phyloP scores from a whole-genome alignment of 2,113 vertebrate genomes.

The Corydoras maculifer region DNA sequence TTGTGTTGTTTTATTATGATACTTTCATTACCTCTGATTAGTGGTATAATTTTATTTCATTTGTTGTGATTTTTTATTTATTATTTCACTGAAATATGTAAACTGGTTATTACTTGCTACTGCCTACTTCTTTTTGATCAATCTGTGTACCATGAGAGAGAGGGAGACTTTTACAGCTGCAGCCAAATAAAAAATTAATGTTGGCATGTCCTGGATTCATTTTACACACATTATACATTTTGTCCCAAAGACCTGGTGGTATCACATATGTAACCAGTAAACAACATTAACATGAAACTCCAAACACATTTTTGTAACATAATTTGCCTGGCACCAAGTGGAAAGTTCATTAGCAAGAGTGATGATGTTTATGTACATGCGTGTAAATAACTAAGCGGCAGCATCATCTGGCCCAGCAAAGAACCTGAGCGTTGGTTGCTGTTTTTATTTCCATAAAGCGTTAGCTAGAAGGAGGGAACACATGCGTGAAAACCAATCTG shows the following conservation, averaged over 20 bases:
- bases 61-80: too few species aligned
- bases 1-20: background rate
- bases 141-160: too few species aligned
- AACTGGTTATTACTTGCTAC: too few species aligned
- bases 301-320: background rate
- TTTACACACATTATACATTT: too few species aligned
- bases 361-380: conserved; percentile 36
- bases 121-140: too few species aligned
- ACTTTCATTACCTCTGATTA: too few species aligned
- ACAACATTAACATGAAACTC: conserved; percentile 17
- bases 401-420: too few species aligned
- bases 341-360: conserved; percentile 37
- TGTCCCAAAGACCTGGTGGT: background rate
- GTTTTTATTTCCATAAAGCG: conserved; percentile 51
- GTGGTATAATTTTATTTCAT: too few species aligned
- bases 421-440: background rate
- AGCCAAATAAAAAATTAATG: too few species aligned
- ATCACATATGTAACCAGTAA: conserved; percentile 3
- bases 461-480: conserved; percentile 2
- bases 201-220: too few species aligned
- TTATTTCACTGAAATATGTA: too few species aligned
- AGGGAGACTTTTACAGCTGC: too few species aligned
- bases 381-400: conserved; percentile 34
- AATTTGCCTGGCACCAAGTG: background rate
- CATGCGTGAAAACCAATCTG: conserved; percentile 27